Base-by-base conservation (phyloP, 2,888 invertebrate genomes). In the Synanthedon tipuliformis region DNA sequence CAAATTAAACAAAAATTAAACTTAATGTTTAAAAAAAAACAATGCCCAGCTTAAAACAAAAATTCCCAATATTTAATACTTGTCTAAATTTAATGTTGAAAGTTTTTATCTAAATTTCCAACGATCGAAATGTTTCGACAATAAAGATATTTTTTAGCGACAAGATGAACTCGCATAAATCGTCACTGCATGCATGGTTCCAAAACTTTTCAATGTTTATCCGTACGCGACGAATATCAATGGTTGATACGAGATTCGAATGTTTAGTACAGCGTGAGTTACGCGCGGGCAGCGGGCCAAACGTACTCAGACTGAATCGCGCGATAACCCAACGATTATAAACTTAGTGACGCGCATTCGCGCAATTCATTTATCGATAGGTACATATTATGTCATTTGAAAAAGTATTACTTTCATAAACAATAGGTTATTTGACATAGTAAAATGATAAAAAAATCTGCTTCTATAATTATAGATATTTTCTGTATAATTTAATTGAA, bases 281-380 rank as follows among this genome's bases (percentile, higher is more conserved):
- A 63, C 55, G 56, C 59, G 61, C 61, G 66, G 62, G 62, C 60
- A 59, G 50, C 58, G 58, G 53, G 60, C 59, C 63, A 61, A 57
- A 54, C 59, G 57, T 57, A 54, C 57, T 56, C 60, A 62, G 59
- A 69, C 71, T 67, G 73, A 68, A 60, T 64, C 65, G 63, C 61
- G 68, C 75, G 76, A 78, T 78, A 78, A 76, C 70, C 71, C 69
- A 53, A 54, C 65, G 69, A 81, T 78, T 79, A 76, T 73, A 62
- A 58, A 55, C 57, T 55, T 68, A 75, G 78, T 75, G 77, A 71
- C 66, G 78, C 58, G 61, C 61, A 52, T 56, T 58, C 59, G 62
- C 53, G 58, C 58, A 45, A 13, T 34, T 45, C 45, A 45, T 15
- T 45, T 45, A 45, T 45, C 45, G 45, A 45, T 45, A 41, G 23